These are phyloP conservation scores for Dryadula phaetusa DNA, from an alignment of 2,888 invertebrate genomes.

Conservation along the genomic window DNA sequence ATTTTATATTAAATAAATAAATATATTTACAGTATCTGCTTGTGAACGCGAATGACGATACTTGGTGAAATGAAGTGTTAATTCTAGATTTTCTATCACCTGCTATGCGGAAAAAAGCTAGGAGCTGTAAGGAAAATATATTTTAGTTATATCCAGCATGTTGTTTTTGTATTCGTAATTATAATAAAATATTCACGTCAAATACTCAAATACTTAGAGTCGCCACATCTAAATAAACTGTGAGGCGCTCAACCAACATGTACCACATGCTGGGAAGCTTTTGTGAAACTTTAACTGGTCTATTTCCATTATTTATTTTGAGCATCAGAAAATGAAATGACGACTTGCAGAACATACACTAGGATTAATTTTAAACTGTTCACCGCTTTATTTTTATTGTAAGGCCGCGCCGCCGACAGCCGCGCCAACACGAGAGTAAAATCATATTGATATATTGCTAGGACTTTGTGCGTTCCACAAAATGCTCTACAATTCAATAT, in stretches of 20 bases:
- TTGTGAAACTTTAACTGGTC: constrained; percentile 26
- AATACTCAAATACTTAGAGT: too few species aligned
- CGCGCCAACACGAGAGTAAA: constrained; percentile 18
- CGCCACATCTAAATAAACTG: not conserved
- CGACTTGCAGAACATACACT: constrained; percentile 35
- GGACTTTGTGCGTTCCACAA: constrained; percentile 2
- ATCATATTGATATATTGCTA: constrained; percentile 21
- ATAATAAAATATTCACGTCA: too few species aligned
- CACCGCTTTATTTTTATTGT: constrained; percentile 43
- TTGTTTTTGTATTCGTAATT: too few species aligned
- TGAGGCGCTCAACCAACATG: not conserved
- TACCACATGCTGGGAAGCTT: not conserved
- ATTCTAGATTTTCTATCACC: too few species aligned
- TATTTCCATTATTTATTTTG: constrained; percentile 32
- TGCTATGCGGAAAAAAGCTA: too few species aligned
- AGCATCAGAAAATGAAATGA: constrained; percentile 36
- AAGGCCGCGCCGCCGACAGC: constrained; percentile 36
- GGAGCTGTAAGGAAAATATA: too few species aligned
- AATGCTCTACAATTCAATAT: not conserved
- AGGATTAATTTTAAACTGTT: constrained; percentile 39
- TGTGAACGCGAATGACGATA: too few species aligned
- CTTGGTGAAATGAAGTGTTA: too few species aligned
- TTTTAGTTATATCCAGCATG: too few species aligned
- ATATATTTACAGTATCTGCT: too few species aligned
- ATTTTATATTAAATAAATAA: not conserved